These are phyloP conservation scores for Suillia variegata DNA, from an alignment of 2,888 invertebrate species.

Conservation along the genomic window DNA sequence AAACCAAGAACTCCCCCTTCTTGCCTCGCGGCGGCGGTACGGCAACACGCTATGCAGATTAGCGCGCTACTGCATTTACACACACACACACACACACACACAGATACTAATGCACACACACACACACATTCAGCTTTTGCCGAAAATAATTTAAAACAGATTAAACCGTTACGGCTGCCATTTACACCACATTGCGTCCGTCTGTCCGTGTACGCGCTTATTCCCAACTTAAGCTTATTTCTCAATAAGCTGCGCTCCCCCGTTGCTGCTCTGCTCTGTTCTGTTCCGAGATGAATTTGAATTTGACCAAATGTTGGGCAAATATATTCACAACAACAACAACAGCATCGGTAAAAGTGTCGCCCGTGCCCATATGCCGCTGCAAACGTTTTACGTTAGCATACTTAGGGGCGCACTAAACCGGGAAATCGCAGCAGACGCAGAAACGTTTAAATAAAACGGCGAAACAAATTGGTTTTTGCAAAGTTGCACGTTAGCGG, in stretches of 20 bases:
- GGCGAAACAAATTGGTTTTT: conserved; percentile 50
- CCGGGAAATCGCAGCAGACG: conserved; percentile 45
- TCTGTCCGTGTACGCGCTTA: too few species aligned
- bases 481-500: too few species aligned
- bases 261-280: too few species aligned
- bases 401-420: conserved; percentile 50
- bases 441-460: conserved; percentile 54
- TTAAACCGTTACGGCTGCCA: conserved; percentile 57
- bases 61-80: conserved; percentile 19
- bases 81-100: too few species aligned
- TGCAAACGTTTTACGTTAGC: conserved; percentile 33
- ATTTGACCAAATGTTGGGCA: conserved; percentile 53
- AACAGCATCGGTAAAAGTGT: too few species aligned
- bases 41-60: conserved; percentile 28
- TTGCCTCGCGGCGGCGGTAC: not conserved
- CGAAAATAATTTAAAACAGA: conserved; percentile 58
- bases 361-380: not conserved
- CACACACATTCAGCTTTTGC: conserved; percentile 25
- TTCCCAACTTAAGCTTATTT: conserved; percentile 20
- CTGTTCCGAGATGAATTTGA: conserved; percentile 39
- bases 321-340: conserved; percentile 26
- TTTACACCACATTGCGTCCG: conserved; percentile 47
- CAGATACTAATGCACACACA: too few species aligned
- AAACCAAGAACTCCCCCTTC: conserved; percentile 7
- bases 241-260: conserved; percentile 14